phyloP scores from a whole-genome alignment of 1,140 invertebrate genomes.

The Polypedilum vanderplanki region DNA sequence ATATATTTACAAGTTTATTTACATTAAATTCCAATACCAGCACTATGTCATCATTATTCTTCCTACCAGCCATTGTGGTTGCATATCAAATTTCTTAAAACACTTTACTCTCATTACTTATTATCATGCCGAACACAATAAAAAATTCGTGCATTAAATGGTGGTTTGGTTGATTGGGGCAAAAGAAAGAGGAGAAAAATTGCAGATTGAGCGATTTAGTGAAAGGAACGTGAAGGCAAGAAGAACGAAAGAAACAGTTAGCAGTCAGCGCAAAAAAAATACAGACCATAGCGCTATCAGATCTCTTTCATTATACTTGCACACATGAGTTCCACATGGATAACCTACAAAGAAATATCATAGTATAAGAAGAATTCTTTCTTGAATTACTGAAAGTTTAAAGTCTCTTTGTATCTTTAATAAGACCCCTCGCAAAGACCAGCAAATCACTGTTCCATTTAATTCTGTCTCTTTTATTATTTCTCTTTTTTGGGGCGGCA shows the following conservation, averaged over 20 bases:
- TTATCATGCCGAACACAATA: neutral
- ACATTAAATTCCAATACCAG: neutral
- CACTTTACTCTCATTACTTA: neutral
- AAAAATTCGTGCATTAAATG: neutral
- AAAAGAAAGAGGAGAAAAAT: neutral
- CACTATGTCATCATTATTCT: no score
- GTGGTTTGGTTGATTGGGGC: neutral
- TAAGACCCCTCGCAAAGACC: constrained; percentile 7
- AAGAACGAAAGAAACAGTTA: neutral
- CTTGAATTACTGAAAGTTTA: neutral
- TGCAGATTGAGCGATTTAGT: constrained; percentile 5
- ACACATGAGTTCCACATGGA: constrained; percentile 9
- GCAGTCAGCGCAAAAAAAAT: neutral
- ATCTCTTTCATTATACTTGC: neutral
- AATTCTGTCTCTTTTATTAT: neutral
- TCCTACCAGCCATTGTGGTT: neutral
- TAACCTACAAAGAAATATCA: neutral
- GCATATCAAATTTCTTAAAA: neutral
- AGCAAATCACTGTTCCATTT: constrained; percentile 17
- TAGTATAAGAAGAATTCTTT: neutral
- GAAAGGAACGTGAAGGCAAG: neutral
- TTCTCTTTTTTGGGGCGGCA: neutral
- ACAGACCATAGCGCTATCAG: neutral
- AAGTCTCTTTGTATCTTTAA: neutral
- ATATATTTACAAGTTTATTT: neutral